These are phyloP conservation scores for Junonia oenone DNA, from an alignment of 2,888 invertebrate species.

Conservation along the genomic window DNA sequence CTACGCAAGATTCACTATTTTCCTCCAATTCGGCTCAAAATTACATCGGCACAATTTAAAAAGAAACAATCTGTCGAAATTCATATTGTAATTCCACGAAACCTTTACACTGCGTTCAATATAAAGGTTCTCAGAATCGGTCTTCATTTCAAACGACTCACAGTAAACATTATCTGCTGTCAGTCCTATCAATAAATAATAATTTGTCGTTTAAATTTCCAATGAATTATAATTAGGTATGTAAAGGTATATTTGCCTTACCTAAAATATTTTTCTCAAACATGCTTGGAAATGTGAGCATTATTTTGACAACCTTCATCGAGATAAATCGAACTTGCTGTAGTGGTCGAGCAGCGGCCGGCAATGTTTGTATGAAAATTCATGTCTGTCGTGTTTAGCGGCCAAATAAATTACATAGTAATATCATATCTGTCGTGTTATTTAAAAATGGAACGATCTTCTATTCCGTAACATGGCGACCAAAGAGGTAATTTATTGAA, in stretches of 20 bases:
- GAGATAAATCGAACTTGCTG: no score
- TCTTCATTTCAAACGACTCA: slow-evolving; percentile 45
- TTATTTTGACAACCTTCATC: no score
- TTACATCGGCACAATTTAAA: slow-evolving; percentile 57
- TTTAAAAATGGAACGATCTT: no score
- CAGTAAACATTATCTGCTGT: slow-evolving; percentile 48
- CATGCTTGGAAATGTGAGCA: no score
- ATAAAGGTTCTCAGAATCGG: slow-evolving; percentile 42
- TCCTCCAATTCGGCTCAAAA: slow-evolving; percentile 40
- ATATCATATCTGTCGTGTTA: no score
- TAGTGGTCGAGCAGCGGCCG: no score
- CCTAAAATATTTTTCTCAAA: no score
- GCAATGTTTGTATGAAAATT: no score
- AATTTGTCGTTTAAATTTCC: slow-evolving; percentile 38
- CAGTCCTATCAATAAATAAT: slow-evolving; percentile 39
- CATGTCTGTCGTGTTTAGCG: no score
- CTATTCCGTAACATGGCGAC: no score
- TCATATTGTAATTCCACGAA: slow-evolving; percentile 55
- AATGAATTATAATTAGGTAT: slow-evolving; percentile 64
- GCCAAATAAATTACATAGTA: no score
- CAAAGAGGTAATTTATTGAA: no score
- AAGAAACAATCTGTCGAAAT: slow-evolving; percentile 50
- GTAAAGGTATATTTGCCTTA: slow-evolving; percentile 61
- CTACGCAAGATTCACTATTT: slow-evolving; percentile 10
- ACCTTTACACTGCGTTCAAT: slow-evolving; percentile 48